Percentiles rank a stretch among this genome's conserved stretches.
Conservation (phyloP, 2,113 vertebrate species). For the Ivindomyrus marchei region DNA sequence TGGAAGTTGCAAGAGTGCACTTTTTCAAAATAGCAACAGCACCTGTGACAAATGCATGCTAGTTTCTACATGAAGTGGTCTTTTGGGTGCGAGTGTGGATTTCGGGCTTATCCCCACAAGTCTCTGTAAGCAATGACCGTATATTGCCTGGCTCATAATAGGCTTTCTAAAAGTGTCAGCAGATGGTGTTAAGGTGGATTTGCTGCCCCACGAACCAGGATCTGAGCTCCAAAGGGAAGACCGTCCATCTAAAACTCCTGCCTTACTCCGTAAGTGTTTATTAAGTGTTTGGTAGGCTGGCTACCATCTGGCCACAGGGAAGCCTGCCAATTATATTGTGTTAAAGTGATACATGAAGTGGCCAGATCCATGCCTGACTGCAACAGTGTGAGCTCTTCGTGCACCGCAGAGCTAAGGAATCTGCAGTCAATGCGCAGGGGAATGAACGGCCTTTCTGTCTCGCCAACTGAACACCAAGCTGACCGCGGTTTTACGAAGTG, state of each 20-base stretch:
- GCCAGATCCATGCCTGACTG: background rate
- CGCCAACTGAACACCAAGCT: background rate
- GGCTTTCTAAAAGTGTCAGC: background rate
- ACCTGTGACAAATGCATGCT: background rate
- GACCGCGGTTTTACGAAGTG: background rate
- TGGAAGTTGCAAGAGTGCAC: background rate
- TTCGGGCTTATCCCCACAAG: background rate
- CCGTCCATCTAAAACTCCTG: background rate
- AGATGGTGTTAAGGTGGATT: background rate
- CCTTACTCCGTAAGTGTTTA: background rate
- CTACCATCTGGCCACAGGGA: background rate
- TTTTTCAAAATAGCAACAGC: background rate
- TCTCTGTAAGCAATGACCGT: background rate
- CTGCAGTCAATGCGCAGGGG: too few relatives aligned
- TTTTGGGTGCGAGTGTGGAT: background rate
- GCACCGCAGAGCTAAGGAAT: background rate
- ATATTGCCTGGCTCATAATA: background rate
- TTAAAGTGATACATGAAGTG: background rate
- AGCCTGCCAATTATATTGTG: background rate
- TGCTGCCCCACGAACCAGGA: background rate
- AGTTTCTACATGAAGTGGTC: background rate
- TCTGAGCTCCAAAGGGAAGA: background rate
- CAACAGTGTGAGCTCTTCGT: too few relatives aligned
- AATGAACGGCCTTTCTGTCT: background rate
- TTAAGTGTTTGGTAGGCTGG: background rate